Conservation (phyloP, 2,888 invertebrate species). For the Acleris sparsana region DNA sequence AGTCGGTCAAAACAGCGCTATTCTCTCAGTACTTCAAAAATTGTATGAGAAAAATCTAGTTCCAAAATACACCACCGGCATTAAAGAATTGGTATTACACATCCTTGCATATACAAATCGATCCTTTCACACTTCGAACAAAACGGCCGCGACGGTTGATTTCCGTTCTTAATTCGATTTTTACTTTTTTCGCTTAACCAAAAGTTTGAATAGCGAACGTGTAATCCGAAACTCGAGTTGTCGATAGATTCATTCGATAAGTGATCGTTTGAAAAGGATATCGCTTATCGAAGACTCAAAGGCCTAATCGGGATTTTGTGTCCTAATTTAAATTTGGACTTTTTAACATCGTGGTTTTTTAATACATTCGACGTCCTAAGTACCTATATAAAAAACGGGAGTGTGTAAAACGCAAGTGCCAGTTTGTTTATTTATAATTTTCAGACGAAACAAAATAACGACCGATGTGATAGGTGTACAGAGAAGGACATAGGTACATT, state of each 20-base stretch:
- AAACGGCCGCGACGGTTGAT: constrained; percentile 77
- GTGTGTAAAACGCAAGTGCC: too few species aligned
- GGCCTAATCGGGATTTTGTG: constrained; percentile 59
- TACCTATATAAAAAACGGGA: too few species aligned
- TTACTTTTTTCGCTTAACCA: constrained; percentile 54
- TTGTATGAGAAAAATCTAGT: constrained; percentile 15
- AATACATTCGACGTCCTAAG: too few species aligned
- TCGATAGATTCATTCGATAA: constrained; percentile 82
- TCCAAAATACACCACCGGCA: constrained; percentile 13
- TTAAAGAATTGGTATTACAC: constrained; percentile 8
- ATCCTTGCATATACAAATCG: constrained; percentile 65
- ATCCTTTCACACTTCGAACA: constrained; percentile 82
- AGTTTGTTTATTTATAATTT: too few species aligned
- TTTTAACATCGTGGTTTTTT: background rate
- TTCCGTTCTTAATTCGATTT: constrained; percentile 81
- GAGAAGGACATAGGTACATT: too few species aligned
- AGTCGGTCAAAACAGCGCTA: constrained; percentile 12
- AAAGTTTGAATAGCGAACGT: constrained; percentile 57
- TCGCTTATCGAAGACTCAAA: constrained; percentile 77
- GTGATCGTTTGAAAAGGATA: constrained; percentile 79
- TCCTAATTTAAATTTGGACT: constrained; percentile 30
- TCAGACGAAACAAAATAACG: too few species aligned
- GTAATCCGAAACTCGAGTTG: constrained; percentile 74
- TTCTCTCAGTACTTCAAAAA: constrained; percentile 3
- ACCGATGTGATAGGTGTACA: too few species aligned